Base-by-base conservation (phyloP, 2,113 vertebrate species). In the Nibea coibor region DNA sequence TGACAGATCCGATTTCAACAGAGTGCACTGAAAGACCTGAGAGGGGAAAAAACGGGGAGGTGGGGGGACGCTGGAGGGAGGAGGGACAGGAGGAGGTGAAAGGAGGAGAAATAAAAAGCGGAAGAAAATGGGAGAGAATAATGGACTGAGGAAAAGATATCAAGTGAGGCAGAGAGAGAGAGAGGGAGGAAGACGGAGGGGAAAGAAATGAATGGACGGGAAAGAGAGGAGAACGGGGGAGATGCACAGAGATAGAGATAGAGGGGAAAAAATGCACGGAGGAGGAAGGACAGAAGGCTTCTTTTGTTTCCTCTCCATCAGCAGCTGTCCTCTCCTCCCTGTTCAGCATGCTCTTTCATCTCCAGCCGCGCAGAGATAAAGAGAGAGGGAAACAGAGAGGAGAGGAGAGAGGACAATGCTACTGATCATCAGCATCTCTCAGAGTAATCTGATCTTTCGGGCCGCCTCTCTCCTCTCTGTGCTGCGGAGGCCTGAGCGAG, bases 291-390 rank as follows among this genome's bases (percentile, higher is more conserved):
- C 76, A 92, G 90, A 89, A 90, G 85, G 85, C 78, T 88, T 59
- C 78, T 90, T 94, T 92, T 94, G 90, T 93, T 86, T 87, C 48
- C 76, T 80, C 74, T 78, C 69, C 75, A 80, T 82, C 81, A 84
- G 86, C 89, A 88, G 89, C 92, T 92, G 88, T 84, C 88, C 88
- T 89, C 84, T 81, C 78, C 73, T 86, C 86, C 65, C 83, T 89
- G 85, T 82, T 93, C 91, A 86, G 89, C 85, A 61, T 68, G 67
- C 72, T 77, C 91, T 90, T 93, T 93, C 90, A 93, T 91, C 82
- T 88, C 51, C 69, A 87, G 85, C 88, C 86, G 91, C 59, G 75
- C 72, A 88, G 66, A 79, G 72, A 71, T 39, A 78, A 78, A 83
- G 82, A 87, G 57, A 58, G 24, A 73, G 70, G 42, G 58, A 43